phyloP scores from a whole-genome alignment of 2,888 invertebrate species.

The Daptonema setosum region DNA sequence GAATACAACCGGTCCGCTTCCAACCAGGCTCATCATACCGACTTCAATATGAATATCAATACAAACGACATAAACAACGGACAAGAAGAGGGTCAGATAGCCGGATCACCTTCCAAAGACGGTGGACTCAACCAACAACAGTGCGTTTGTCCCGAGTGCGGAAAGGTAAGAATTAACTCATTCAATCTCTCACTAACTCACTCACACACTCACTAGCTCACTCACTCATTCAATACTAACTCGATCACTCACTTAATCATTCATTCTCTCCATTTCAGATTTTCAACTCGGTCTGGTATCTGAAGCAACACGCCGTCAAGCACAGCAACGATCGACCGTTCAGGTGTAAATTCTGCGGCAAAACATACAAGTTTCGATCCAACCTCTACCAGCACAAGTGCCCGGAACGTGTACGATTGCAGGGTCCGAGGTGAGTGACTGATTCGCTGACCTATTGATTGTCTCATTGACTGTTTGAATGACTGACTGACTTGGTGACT shows the following conservation, averaged over 20 bases:
- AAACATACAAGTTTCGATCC: slow-evolving; percentile 27
- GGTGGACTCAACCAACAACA: slow-evolving; percentile 3
- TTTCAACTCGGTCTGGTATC: slow-evolving; percentile 9
- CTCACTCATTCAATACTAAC: too few relatives aligned
- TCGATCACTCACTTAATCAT: too few relatives aligned
- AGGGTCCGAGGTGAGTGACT: slow-evolving; percentile 10
- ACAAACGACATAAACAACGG: background rate
- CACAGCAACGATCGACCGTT: slow-evolving; percentile 26
- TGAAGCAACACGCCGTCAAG: slow-evolving; percentile 25
- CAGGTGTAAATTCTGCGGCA: slow-evolving; percentile 25
- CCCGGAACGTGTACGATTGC: slow-evolving; percentile 18
- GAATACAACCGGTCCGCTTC: background rate
- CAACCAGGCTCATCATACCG: too few relatives aligned
- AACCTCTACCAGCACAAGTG: slow-evolving; percentile 27
- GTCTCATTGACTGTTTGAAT: too few relatives aligned
- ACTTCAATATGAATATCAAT: background rate
- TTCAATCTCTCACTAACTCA: too few relatives aligned
- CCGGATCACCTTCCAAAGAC: background rate
- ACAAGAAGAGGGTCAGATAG: background rate
- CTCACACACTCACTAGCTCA: too few relatives aligned
- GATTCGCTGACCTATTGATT: too few relatives aligned
- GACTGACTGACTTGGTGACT: too few relatives aligned
- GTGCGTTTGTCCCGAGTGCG: slow-evolving; percentile 1
- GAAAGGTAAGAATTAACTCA: slow-evolving; percentile 1
- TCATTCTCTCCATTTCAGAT: background rate